Base-by-base conservation (phyloP, 2,113 vertebrate genomes). In the Pogona vitticeps region DNA sequence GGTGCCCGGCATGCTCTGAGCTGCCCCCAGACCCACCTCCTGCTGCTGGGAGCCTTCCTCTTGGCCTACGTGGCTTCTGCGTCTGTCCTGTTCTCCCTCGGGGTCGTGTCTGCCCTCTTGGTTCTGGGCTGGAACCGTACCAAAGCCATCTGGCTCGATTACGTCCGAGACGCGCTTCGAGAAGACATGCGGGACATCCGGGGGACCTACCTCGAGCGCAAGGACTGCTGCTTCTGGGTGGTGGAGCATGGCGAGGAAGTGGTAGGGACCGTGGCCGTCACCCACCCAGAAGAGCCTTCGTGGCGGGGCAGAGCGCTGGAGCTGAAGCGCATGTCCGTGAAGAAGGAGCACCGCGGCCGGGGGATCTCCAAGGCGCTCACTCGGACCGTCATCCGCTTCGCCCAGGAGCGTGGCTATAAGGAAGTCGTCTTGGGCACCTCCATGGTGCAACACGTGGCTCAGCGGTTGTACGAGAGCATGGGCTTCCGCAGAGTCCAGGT, bases 141-240 rank as follows among this genome's bases (percentile, higher is more conserved):
- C 38, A 83, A 40, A 52, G 8, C 26, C 0, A 9, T 91, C 0
- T 84, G 68, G 52, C 1, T 3, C 1, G 5, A 52, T 0, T 91
- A 90, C 1, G 70, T 88, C 7, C 12, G 42, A 0, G 1, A 52
- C 1, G 65, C 68, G 12, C 73, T 92, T 0, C 0, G 1, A 3
- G 31, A 0, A 0, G 92, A 92, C 79, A 18, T 92, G 81, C 28
- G 12, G 80, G 78, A 92, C 71, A 91, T 92, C 56, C 70, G 26
- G 1, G 36, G 36, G 7, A 80, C 65, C 67, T 92, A 92, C 83
- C n/a, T 92, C 38, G 63, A 80, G 15, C 9, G 80, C 0, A 80
- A 83, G 20, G 86, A 91, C 80, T n/a, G 79, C 82, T 83, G 88
- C 76, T 89, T 95, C 72, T 95, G 95, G 95, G 95, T 95, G 89